phyloP scores from a whole-genome alignment of 2,113 vertebrate genomes.

The Cisticola juncidis region DNA sequence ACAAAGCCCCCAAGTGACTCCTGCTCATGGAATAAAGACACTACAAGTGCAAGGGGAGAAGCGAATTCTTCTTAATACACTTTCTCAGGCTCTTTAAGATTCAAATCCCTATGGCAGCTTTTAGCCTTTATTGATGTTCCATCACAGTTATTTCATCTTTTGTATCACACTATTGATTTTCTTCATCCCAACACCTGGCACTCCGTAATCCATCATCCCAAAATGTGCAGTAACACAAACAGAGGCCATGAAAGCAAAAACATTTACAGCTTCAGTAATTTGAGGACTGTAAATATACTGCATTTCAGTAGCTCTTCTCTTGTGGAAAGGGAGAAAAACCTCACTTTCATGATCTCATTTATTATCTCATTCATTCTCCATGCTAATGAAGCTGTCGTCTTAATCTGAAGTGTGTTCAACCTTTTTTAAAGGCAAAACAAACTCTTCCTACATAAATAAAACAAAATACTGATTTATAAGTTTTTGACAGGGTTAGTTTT shows the following conservation, averaged over 20 bases:
- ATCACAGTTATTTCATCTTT: conserved; percentile 45
- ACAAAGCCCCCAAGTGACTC: not conserved
- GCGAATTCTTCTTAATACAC: not conserved
- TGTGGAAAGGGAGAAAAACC: not conserved
- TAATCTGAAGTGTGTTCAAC: not conserved
- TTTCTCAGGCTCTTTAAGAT: conserved; percentile 17
- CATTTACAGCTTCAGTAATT: not conserved
- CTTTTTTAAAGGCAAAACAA: not conserved
- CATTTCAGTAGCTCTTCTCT: not conserved
- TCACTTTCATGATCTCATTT: not conserved
- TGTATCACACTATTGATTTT: conserved; percentile 26
- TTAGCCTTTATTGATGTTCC: conserved; percentile 43
- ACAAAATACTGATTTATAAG: not conserved
- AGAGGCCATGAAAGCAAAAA: conserved; percentile 15
- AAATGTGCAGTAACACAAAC: conserved; percentile 20
- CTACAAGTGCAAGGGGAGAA: not conserved
- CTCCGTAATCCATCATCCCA: conserved; percentile 22
- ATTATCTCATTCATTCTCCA: not conserved
- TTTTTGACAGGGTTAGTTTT: not conserved
- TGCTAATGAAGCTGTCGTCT: not conserved
- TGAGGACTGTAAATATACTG: not conserved
- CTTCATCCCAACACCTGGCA: not conserved
- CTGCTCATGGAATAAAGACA: not conserved
- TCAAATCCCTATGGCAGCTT: conserved; percentile 48
- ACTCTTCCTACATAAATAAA: not conserved